These are phyloP conservation scores for Ascidia mentula DNA, from an alignment of 23 tunicate genomes.

Conservation along the genomic window DNA sequence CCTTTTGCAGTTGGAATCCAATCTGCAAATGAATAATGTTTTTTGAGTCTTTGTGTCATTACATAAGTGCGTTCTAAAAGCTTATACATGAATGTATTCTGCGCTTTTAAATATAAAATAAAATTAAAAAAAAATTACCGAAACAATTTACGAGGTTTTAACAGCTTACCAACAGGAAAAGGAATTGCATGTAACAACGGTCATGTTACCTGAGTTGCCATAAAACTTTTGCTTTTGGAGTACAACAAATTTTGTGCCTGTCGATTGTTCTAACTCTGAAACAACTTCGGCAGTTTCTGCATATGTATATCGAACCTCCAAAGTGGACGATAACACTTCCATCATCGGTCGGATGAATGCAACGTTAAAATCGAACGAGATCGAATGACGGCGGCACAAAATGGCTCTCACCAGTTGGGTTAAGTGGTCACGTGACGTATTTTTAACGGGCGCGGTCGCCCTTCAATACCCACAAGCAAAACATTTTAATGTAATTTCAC, in stretches of 20 bases:
- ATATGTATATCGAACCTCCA: not conserved
- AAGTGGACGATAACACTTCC: not conserved
- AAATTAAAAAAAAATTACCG: no score
- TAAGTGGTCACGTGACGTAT: not conserved
- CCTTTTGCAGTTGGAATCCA: slow-evolving; percentile 5
- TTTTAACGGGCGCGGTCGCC: not conserved
- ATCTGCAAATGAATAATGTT: no score
- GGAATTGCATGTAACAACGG: no score
- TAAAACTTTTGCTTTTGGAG: slow-evolving; percentile 2
- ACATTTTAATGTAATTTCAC: no score
- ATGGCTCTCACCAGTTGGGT: no score
- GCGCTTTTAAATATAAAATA: no score
- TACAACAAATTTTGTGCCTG: not conserved
- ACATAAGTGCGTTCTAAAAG: no score
- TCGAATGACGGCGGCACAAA: slow-evolving; percentile 9
- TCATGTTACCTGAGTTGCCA: not conserved
- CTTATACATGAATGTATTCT: no score
- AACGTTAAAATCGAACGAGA: slow-evolving; percentile 8
- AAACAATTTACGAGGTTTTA: no score
- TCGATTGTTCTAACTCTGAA: not conserved
- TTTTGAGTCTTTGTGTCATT: no score
- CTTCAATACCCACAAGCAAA: no score
- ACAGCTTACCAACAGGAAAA: no score
- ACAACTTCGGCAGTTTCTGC: not conserved
- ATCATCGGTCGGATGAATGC: slow-evolving; percentile 11